These are phyloP conservation scores for Megaustenia siamemsis DNA, from an alignment of 2,888 invertebrate genomes.

Conservation along the genomic window DNA sequence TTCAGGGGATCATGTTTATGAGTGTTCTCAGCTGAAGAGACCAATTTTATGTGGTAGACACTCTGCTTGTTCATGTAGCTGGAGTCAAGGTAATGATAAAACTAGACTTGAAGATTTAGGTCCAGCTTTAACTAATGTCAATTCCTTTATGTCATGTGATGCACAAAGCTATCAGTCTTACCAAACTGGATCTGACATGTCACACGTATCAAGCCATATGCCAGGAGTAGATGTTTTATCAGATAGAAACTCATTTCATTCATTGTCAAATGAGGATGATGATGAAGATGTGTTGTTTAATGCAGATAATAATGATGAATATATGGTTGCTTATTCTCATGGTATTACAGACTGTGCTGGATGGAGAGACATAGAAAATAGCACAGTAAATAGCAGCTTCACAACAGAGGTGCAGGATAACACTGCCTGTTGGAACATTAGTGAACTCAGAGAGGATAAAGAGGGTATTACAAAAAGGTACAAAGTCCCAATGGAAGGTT, in stretches of 20 bases:
- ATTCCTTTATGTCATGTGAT: not conserved
- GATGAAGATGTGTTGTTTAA: constrained; percentile 5
- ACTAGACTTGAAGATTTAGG: not conserved
- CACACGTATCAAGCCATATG: not conserved
- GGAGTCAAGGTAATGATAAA: not conserved
- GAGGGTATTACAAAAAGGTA: not conserved
- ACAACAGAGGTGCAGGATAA: not conserved
- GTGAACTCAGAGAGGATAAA: not conserved
- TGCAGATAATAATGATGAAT: not conserved
- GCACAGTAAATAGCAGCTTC: not conserved
- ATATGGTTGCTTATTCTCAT: not conserved
- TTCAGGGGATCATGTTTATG: not conserved
- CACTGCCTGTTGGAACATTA: not conserved
- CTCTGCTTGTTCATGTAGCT: not conserved
- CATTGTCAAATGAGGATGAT: constrained; percentile 13
- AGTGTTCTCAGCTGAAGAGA: not conserved
- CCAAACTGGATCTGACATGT: not conserved
- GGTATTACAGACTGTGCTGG: not conserved
- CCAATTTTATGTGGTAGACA: too few species aligned
- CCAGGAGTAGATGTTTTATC: not conserved
- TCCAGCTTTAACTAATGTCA: not conserved
- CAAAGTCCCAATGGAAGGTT: not conserved
- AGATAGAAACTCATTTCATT: constrained; percentile 6
- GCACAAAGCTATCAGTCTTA: not conserved
- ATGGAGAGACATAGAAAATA: not conserved